A percentile compares a stretch with the other conserved stretches of the same genome.
These are phyloP conservation scores for Paracyclopina nana DNA, from an alignment of 1,140 invertebrate species.

Conservation along the genomic window DNA sequence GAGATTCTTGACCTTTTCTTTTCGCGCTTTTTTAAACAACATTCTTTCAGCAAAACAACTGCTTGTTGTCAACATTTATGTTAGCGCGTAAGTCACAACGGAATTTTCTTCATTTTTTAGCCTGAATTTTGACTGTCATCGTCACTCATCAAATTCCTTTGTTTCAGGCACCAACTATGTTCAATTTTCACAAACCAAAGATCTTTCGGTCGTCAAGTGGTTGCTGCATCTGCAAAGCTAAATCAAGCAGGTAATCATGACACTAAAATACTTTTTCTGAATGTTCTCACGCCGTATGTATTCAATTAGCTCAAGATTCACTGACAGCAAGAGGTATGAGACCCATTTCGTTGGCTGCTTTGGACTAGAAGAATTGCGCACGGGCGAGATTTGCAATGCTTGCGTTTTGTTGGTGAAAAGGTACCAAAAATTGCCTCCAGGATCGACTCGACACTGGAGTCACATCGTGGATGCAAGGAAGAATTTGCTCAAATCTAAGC, in stretches of 20 bases:
- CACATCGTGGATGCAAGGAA: conserved; percentile 20
- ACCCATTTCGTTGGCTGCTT: conserved; percentile 7
- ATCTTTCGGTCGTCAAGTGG: conserved; percentile 10
- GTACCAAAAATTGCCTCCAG: conserved; percentile 1
- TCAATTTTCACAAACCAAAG: conserved; percentile 11
- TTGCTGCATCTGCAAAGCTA: conserved; percentile 13
- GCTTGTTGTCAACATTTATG: no score
- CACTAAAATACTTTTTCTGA: not conserved
- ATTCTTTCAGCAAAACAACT: no score
- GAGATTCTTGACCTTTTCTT: no score
- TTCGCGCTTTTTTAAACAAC: no score
- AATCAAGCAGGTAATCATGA: conserved; percentile 11
- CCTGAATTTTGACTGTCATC: no score
- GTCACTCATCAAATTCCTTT: no score
- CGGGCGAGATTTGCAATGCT: conserved; percentile 16
- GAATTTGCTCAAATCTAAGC: not conserved
- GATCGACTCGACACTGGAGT: conserved; percentile 1
- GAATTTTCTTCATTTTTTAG: no score
- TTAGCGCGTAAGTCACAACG: no score
- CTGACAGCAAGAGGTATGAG: conserved; percentile 13
- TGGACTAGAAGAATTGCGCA: conserved; percentile 1
- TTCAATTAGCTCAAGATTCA: conserved; percentile 16
- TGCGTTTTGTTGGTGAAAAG: conserved; percentile 13
- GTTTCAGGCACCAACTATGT: conserved; percentile 9
- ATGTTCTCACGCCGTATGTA: not conserved